These are phyloP conservation scores for Festucalex cinctus DNA, from an alignment of 2,113 vertebrate species.

Conservation along the genomic window DNA sequence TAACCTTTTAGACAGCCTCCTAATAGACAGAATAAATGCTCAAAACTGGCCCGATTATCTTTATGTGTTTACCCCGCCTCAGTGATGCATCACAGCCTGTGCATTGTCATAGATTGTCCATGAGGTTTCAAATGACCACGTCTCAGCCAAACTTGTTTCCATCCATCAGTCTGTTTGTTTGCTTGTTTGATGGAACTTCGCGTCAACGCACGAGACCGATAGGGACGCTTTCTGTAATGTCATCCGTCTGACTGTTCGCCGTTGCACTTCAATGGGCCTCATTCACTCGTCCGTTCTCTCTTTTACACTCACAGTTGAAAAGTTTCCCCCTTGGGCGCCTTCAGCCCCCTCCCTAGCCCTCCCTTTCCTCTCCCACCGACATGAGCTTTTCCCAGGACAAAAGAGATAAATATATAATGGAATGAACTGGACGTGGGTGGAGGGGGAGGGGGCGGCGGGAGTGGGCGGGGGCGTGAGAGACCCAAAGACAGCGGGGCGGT, in stretches of 20 bases:
- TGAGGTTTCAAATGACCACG: conserved; percentile 43
- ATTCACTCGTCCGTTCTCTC: conserved; percentile 33
- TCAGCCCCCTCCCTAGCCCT: conserved; percentile 50
- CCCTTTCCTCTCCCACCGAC: conserved; percentile 35
- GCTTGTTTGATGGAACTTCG: conserved; percentile 32
- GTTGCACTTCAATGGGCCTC: conserved; percentile 49
- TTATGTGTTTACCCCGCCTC: background rate
- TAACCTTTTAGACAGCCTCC: background rate
- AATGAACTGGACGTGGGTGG: conserved; percentile 46
- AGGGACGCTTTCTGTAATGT: conserved; percentile 31
- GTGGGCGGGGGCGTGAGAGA: conserved; percentile 44
- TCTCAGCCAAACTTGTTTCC: background rate
- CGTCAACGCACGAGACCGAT: conserved; percentile 29
- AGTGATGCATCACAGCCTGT: conserved; percentile 35
- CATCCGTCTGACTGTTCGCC: conserved; percentile 38
- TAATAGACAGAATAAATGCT: background rate
- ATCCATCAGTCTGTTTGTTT: background rate
- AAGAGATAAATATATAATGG: conserved; percentile 71
- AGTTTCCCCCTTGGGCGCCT: conserved; percentile 52
- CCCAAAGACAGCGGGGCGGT: conserved; percentile 62
- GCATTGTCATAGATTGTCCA: conserved; percentile 43
- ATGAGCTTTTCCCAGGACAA: conserved; percentile 71
- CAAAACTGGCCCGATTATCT: background rate
- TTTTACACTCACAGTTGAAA: conserved; percentile 60
- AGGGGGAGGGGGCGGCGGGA: conserved; percentile 2